A percentile compares a stretch with the other conserved stretches of the same genome.
These are phyloP conservation scores for Hippocampus barbouri DNA, from an alignment of 2,113 vertebrate genomes.

Conservation along the genomic window DNA sequence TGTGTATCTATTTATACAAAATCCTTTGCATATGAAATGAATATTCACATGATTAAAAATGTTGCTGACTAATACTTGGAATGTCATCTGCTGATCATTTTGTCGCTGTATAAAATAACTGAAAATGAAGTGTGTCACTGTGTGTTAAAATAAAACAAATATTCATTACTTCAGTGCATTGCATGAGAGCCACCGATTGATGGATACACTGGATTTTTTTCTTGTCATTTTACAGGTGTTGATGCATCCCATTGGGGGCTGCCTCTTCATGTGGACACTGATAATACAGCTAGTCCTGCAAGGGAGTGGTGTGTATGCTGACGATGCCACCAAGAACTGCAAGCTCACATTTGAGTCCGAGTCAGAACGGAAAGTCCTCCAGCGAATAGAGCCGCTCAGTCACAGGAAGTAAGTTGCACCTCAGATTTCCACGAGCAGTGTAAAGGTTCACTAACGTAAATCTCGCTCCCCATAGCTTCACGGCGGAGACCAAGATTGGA, in stretches of 20 bases:
- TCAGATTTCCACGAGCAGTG: neutral
- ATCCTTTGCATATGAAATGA: too few species aligned
- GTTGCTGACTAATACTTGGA: too few species aligned
- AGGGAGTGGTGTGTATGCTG: conserved; percentile 22
- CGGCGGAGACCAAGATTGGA: neutral
- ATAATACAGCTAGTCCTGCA: conserved; percentile 51
- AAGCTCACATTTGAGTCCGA: conserved; percentile 24
- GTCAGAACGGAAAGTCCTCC: conserved; percentile 42
- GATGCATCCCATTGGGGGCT: conserved; percentile 12
- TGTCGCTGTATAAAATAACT: too few species aligned
- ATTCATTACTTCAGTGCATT: too few species aligned
- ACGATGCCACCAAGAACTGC: conserved; percentile 48
- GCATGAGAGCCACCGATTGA: neutral
- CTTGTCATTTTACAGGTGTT: conserved; percentile 24
- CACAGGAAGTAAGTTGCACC: conserved; percentile 58
- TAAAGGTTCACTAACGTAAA: neutral
- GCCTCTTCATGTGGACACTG: conserved; percentile 44
- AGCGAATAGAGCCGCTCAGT: conserved; percentile 57
- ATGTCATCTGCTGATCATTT: too few species aligned
- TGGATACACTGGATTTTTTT: neutral
- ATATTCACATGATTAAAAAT: too few species aligned
- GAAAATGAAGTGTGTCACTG: too few species aligned
- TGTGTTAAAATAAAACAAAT: too few species aligned
- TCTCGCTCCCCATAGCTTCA: conserved; percentile 43
- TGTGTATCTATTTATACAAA: too few species aligned